A percentile compares a stretch with the other conserved stretches of the same genome.
Conservation (phyloP, 2,888 invertebrate species). For the Lamellibrachia columna region DNA sequence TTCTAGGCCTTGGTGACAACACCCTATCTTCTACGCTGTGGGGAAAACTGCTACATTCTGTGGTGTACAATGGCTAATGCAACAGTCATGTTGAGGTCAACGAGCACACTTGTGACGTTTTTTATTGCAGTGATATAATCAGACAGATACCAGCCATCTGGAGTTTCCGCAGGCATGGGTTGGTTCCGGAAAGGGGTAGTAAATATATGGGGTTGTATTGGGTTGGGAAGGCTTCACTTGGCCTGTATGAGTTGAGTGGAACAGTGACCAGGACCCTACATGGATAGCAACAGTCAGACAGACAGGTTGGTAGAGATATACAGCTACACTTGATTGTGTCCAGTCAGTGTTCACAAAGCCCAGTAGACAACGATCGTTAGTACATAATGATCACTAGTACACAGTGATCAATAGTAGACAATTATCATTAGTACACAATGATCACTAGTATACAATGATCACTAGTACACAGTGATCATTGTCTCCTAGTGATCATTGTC, state of each 20-base stretch:
- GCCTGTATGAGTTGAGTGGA: not conserved
- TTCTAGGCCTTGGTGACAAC: no score
- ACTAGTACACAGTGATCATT: no score
- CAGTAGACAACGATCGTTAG: no score
- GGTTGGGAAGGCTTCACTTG: not conserved
- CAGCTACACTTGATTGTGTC: no score
- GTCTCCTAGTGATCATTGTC: no score
- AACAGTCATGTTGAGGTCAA: not conserved
- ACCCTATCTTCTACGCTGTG: no score
- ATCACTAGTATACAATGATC: no score
- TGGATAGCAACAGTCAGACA: not conserved
- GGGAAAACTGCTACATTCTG: not conserved
- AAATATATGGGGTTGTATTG: not conserved
- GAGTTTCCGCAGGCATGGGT: not conserved
- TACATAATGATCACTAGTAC: no score
- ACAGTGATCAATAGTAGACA: no score
- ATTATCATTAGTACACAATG: no score
- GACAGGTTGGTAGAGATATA: no score
- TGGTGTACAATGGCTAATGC: not conserved
- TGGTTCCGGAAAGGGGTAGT: not conserved
- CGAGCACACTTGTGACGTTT: not conserved
- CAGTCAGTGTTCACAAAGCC: no score
- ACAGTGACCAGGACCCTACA: not conserved
- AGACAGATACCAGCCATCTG: not conserved
- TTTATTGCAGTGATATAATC: not conserved